Evolutionary conservation across 2,888 invertebrate genomes (phyloP).

Genomic region (Limnephilus marmoratus): DNA sequence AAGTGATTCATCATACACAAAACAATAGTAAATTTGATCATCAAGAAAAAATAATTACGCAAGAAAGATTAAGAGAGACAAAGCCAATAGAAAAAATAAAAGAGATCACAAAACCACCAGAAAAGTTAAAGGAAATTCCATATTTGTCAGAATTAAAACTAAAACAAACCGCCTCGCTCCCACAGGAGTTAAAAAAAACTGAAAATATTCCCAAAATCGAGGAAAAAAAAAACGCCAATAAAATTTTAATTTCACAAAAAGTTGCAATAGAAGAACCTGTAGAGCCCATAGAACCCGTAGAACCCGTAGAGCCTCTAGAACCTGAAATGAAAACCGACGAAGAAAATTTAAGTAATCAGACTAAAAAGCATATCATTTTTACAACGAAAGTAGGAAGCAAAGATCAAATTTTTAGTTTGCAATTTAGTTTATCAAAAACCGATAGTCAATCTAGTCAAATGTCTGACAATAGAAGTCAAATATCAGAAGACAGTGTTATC

Average conservation of each 20-base stretch:
- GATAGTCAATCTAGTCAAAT: conserved; percentile 81
- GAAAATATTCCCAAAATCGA: conserved; percentile 31
- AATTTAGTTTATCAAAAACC: conserved; percentile 81
- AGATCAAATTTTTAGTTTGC: conserved; percentile 83
- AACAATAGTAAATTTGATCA: conserved; percentile 40
- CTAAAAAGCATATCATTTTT: conserved; percentile 78
- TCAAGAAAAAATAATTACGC: conserved; percentile 27
- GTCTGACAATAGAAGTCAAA: conserved; percentile 70
- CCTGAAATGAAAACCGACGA: conserved; percentile 52
- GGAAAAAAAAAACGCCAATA: conserved; percentile 50
- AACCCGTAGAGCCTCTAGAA: conserved; percentile 37
- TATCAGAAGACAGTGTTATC: conserved; percentile 65
- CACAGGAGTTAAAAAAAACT: conserved; percentile 41
- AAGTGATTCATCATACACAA: conserved; percentile 52
- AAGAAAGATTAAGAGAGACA: conserved; percentile 8
- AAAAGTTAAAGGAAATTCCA: conserved; percentile 10
- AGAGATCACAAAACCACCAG: conserved; percentile 7
- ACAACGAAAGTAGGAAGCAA: conserved; percentile 83
- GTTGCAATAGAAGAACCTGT: background rate
- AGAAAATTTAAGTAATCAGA: conserved; percentile 68
- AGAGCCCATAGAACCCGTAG: conserved; percentile 28
- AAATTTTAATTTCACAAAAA: background rate
- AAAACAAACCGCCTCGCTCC: background rate
- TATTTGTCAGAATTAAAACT: background rate
- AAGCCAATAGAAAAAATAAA: background rate